Evolutionary conservation across 2,888 invertebrate species (phyloP).

Genomic region (Lasius platythorax): DNA sequence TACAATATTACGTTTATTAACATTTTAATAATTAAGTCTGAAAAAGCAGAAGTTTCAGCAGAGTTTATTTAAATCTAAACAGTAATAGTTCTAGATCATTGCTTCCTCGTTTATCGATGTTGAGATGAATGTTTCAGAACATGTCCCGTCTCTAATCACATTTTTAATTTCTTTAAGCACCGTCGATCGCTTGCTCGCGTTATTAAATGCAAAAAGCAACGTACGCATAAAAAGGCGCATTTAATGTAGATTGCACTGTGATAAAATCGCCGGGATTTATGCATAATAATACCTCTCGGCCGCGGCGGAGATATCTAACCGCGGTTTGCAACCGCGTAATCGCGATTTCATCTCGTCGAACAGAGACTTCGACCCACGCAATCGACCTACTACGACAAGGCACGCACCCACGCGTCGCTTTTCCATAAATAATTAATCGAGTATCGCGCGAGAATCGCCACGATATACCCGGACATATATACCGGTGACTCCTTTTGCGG

Average conservation of each 20-base stretch:
- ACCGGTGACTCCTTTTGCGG: conserved; percentile 70
- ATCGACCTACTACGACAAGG: conserved; percentile 71
- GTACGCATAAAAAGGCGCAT: conserved; percentile 25
- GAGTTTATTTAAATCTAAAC: background rate
- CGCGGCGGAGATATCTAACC: conserved; percentile 1
- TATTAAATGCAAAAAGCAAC: conserved; percentile 8
- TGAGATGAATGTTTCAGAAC: background rate
- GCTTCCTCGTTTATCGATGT: background rate
- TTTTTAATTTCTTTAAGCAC: background rate
- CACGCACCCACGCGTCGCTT: conserved; percentile 70
- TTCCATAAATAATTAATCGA: conserved; percentile 79
- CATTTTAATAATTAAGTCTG: background rate
- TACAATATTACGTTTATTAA: background rate
- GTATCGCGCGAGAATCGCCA: conserved; percentile 63
- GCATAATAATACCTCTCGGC: background rate
- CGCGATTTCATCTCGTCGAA: conserved; percentile 68
- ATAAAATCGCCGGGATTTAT: conserved; percentile 22
- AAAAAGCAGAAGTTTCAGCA: background rate
- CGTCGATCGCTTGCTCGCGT: background rate
- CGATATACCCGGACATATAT: conserved; percentile 67
- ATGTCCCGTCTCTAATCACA: background rate
- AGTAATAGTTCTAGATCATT: background rate
- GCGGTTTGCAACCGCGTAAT: conserved; percentile 59
- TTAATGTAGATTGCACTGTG: conserved; percentile 41
- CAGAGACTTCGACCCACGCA: conserved; percentile 70